Base-by-base conservation (phyloP, 2,888 invertebrate genomes). In the Villa cingulata region DNA sequence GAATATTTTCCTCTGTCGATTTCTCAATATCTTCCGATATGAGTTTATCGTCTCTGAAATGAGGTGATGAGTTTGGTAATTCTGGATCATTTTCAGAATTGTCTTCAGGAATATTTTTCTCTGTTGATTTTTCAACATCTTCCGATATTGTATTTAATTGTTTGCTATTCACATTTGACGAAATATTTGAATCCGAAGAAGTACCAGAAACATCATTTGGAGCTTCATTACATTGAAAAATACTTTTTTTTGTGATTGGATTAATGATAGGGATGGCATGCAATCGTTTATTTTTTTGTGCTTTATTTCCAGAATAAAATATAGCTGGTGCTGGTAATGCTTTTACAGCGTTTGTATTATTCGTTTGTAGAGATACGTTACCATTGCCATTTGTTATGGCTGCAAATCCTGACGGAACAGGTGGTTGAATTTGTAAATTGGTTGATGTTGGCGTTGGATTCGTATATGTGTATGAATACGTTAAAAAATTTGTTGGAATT, bases 251-350 rank as follows among this genome's bases (percentile, higher is more conserved):
- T n/a, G 67, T 67, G 10, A 57, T 54, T 4, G 67, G 67, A 57
- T 67, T 54, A 42, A 67, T 63, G 4, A 67, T 67, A 10, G 66
- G 64, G 45, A 67, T 59, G n/a, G 67, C 68, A 48, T 64, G 57
- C 23, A 44, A 55, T 17, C 68, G 65, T 44, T 54, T 54, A 23
- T 58, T 59, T 2, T 51, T 48, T 44, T 43, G 14, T 4, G 45
- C 57, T 59, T 41, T 27, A 43, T 49, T 7, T 16, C 51, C 23
- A 14, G 45, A 16, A 12, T 36, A n/a, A 7, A n/a, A 17, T 18
- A 10, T 4, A 17, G 37, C 7, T 17, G 37, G 5, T 17, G 37
- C 17, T 10, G 17, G 7, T 5, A 12, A 10, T 37, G 12, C 37
- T 17, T 16, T 37, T 37, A 18, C 16, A 6, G 36, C 15, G 6